Conservation (phyloP, 2,888 invertebrate genomes). For the Diarsia mendica region DNA sequence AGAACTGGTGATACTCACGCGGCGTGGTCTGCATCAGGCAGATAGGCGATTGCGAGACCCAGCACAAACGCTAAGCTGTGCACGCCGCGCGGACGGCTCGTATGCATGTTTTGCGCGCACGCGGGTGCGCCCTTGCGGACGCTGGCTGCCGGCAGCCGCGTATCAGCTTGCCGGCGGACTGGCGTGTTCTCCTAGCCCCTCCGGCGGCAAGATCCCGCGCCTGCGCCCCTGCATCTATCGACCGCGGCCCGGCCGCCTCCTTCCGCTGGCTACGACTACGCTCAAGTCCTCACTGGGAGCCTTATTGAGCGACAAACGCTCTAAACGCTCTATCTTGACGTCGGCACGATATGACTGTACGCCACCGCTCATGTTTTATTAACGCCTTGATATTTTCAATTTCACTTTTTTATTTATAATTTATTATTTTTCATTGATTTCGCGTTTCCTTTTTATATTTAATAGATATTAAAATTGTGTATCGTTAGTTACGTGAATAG, state of each 20-base stretch:
- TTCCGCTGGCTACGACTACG: conserved; percentile 76
- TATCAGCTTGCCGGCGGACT: conserved; percentile 84
- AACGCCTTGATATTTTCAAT: conserved; percentile 64
- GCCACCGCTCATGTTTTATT: conserved; percentile 75
- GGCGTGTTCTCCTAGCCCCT: conserved; percentile 73
- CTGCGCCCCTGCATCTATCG: conserved; percentile 82
- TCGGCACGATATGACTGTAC: conserved; percentile 69
- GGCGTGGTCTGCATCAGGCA: conserved; percentile 82
- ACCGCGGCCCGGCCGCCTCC: conserved; percentile 80
- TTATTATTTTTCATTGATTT: not conserved
- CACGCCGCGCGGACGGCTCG: conserved; percentile 83
- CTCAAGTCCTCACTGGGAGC: conserved; percentile 79
- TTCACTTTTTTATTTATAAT: conserved; percentile 53
- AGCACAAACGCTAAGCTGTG: conserved; percentile 83
- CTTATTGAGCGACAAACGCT: conserved; percentile 81
- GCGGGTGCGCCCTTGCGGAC: conserved; percentile 76
- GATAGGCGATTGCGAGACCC: conserved; percentile 82
- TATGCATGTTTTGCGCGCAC: conserved; percentile 80
- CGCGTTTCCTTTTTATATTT: not conserved
- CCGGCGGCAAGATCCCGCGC: conserved; percentile 77
- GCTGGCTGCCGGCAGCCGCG: conserved; percentile 85
- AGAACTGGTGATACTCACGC: conserved; percentile 80
- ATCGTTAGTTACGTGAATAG: too few relatives aligned
- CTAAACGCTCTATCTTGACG: conserved; percentile 76
- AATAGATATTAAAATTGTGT: not conserved